Evolutionary conservation across 2,113 vertebrate species (phyloP), one percentile per base, ranked within the genome.

Genomic region (Saguinus midas): DNA sequence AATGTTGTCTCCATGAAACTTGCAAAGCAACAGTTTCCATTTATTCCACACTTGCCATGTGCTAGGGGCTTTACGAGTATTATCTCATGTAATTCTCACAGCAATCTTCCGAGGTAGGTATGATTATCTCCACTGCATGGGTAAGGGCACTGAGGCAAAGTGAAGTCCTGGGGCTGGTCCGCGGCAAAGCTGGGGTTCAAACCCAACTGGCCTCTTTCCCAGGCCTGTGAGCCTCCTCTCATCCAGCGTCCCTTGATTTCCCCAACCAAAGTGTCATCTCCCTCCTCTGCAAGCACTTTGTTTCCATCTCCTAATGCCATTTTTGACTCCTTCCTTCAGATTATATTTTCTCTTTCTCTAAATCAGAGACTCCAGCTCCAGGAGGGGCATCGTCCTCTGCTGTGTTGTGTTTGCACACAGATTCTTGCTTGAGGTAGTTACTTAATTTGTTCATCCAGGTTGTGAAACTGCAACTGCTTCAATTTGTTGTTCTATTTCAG

Each of bases 361-460:
- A 68, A 52, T 12, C 66, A 50, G 48, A 88, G 25, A 57, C 85
- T 85, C 29, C 27, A 58, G 2, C 52, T 40, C 48, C 3, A 10
- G 0, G 14, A 93, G 27, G 45, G 48, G 2, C 18, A 2, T 6
- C 2, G 0, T 68, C 40, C 14, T 43, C n/a, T n/a, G 7, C 40
- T 18, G 8, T 6, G 48, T 35, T 21, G 32, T 72, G 13, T 32
- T n/a, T n/a, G 27, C 2, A 21, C 9, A 35, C 0, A 32, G n/a
- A 75, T 16, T 35, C 27, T 58, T 21, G 32, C 0, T 1, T 0
- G 0, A 20, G 1, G 48, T 40, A 32, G 58, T 7, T 25, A 32
- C 73, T 82, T 37, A 1, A 12, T 61, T 43, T 86, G n/a, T 48
- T 64, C 43, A 55, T 58, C 8, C 43, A 80, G 87, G 37, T 70